phyloP scores from a whole-genome alignment of 2,113 vertebrate species.

The Centropus unirufus region DNA sequence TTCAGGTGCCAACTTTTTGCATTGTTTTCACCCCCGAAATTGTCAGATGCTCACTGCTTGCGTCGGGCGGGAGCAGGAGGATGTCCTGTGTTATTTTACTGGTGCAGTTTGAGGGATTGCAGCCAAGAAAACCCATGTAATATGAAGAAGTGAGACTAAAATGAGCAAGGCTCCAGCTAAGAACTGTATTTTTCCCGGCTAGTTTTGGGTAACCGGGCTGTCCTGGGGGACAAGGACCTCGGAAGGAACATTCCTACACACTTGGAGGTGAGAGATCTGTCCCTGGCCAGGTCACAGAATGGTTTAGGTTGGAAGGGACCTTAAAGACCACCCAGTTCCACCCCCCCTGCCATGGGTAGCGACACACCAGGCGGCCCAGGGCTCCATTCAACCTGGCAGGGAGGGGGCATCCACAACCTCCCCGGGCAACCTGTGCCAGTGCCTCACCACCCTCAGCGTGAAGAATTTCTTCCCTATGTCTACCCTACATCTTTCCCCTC shows the following conservation, averaged over 20 bases:
- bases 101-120: not conserved
- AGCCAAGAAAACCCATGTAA: not conserved
- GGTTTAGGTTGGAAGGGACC: too few species aligned
- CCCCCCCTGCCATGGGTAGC: too few species aligned
- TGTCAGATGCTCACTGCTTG: not conserved
- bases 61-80: not conserved
- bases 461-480: too few species aligned
- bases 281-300: too few species aligned
- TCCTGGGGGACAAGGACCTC: not conserved
- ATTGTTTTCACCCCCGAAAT: not conserved
- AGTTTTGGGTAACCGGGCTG: not conserved
- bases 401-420: too few species aligned
- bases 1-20: not conserved
- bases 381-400: too few species aligned
- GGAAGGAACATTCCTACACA: too few species aligned
- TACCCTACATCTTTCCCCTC: too few species aligned
- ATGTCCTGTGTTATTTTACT: conserved; percentile 28
- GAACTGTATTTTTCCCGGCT: accelerated
- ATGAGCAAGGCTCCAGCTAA: not conserved
- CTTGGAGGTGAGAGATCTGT: not conserved
- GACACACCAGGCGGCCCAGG: too few species aligned
- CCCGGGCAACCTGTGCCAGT: too few species aligned
- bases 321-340: too few species aligned
- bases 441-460: too few species aligned
- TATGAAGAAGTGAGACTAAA: not conserved